Conservation (phyloP, 2,888 invertebrate species). For the Oxycera nigricornis region DNA sequence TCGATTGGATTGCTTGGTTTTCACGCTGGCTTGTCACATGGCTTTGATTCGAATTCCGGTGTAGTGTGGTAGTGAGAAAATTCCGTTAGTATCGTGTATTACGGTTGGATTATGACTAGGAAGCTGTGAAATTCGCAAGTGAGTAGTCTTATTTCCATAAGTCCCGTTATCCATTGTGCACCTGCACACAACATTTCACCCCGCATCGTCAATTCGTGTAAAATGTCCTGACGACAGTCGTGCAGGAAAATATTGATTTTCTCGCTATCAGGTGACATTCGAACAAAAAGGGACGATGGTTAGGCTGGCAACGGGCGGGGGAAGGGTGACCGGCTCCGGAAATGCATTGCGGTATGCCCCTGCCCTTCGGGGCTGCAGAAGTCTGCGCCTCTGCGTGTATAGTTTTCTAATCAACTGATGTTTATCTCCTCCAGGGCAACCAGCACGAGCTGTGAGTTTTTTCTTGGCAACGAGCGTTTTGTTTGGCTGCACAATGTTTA, state of each 20-base stretch:
- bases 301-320: background rate
- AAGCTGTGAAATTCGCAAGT: conserved; percentile 10
- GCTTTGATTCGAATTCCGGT: conserved; percentile 3
- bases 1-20: background rate
- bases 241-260: conserved; percentile 22
- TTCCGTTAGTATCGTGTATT: conserved; percentile 14
- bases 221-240: background rate
- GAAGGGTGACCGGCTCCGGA: background rate
- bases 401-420: no score
- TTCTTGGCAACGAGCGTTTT: background rate
- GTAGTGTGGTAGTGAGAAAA: background rate
- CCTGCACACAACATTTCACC: no score
- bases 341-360: conserved; percentile 5
- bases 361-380: background rate
- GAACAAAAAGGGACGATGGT: background rate
- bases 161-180: no score
- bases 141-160: conserved; percentile 1
- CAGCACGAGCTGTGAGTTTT: background rate
- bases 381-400: background rate
- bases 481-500: background rate
- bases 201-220: background rate
- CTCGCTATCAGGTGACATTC: conserved; percentile 26
- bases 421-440: background rate
- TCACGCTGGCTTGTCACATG: background rate
- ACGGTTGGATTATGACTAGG: conserved; percentile 14